Percentiles rank a stretch among this genome's conserved stretches.
Evolutionary conservation across 2,888 invertebrate species (phyloP).

Genomic region (Beris morrisii): DNA sequence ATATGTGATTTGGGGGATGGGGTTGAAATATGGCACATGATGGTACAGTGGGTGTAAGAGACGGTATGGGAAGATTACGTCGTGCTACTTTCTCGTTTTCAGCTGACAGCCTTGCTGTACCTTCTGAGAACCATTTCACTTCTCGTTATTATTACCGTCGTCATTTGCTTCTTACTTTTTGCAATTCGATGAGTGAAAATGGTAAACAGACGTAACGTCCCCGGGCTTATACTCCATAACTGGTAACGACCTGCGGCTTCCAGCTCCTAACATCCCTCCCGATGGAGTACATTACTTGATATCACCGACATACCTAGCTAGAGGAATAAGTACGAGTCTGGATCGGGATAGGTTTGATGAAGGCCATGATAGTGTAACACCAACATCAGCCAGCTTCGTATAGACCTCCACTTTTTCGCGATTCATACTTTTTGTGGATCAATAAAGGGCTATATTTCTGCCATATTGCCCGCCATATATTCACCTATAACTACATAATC

Average conservation of each 20-base stretch:
- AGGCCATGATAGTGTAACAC: too few relatives aligned
- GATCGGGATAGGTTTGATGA: too few relatives aligned
- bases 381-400: background rate
- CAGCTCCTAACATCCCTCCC: too few relatives aligned
- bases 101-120: too few relatives aligned
- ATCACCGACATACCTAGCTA: too few relatives aligned
- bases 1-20: background rate
- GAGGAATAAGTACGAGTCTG: too few relatives aligned
- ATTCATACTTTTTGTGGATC: constrained; percentile 7
- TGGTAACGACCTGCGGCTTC: background rate
- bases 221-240: background rate
- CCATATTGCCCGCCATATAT: background rate
- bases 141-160: constrained; percentile 1
- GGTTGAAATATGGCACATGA: background rate
- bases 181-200: constrained; percentile 10
- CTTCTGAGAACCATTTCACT: background rate
- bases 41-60: background rate
- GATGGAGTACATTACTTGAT: too few relatives aligned
- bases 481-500: background rate
- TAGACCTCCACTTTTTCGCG: background rate
- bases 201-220: background rate
- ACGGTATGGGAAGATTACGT: too few relatives aligned
- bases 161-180: constrained; percentile 9
- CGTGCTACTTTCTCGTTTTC: too few relatives aligned
- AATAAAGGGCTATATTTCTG: background rate